Evolutionary conservation across 2,888 invertebrate species (phyloP).

Genomic region (Hipparchia semele): DNA sequence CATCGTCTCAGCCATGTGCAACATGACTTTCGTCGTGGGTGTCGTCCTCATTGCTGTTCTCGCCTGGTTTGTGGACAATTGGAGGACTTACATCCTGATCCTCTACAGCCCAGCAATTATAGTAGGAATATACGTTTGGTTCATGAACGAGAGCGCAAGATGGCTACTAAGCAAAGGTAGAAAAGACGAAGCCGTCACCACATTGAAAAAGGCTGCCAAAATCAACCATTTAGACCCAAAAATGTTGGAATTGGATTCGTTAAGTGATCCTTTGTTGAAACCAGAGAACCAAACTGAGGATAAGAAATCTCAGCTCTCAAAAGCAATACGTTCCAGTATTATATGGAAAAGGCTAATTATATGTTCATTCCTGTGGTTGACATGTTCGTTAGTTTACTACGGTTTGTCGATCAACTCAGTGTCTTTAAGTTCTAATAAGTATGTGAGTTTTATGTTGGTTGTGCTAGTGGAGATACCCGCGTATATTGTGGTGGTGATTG

Average conservation of each 20-base stretch:
- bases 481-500: slow-evolving; percentile 85
- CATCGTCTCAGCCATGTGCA: slow-evolving; percentile 88
- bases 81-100: slow-evolving; percentile 87
- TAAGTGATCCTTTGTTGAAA: slow-evolving; percentile 71
- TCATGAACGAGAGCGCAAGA: slow-evolving; percentile 89
- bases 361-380: slow-evolving; percentile 90
- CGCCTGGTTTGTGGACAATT: slow-evolving; percentile 88
- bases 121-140: slow-evolving; percentile 87
- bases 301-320: slow-evolving; percentile 69
- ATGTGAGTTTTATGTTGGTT: slow-evolving; percentile 88
- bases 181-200: slow-evolving; percentile 85
- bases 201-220: slow-evolving; percentile 85
- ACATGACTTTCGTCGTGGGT: slow-evolving; percentile 89
- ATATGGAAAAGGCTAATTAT: slow-evolving; percentile 84
- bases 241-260: slow-evolving; percentile 70
- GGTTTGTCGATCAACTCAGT: slow-evolving; percentile 91
- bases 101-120: slow-evolving; percentile 88
- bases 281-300: slow-evolving; percentile 59
- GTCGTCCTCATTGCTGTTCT: slow-evolving; percentile 87
- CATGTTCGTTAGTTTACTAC: slow-evolving; percentile 91
- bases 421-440: slow-evolving; percentile 88
- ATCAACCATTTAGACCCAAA: slow-evolving; percentile 83
- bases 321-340: slow-evolving; percentile 81
- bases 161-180: slow-evolving; percentile 90
- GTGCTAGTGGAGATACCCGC: slow-evolving; percentile 88